Conservation (phyloP, 2,888 invertebrate species). For the Dastarcus helophoroides region DNA sequence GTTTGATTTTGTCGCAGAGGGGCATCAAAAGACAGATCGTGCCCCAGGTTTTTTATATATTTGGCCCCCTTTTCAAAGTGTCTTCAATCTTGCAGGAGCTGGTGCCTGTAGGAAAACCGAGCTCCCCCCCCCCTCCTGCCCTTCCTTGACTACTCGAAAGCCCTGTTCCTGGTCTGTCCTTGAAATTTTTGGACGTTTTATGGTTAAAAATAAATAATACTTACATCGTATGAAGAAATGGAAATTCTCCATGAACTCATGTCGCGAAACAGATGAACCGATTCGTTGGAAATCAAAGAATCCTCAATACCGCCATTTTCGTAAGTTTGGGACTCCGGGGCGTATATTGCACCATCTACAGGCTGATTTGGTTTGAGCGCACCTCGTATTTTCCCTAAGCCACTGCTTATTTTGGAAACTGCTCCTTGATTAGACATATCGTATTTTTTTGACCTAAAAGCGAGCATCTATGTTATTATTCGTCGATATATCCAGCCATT, state of each 20-base stretch:
- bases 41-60: too few species aligned
- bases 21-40: too few species aligned
- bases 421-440: conserved; percentile 19
- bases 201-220: conserved; percentile 5
- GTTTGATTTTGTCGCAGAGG: too few species aligned
- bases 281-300: conserved; percentile 38
- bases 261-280: conserved; percentile 39
- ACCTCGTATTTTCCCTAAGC: conserved; percentile 51
- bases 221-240: conserved; percentile 41
- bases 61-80: too few species aligned
- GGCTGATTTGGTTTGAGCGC: conserved; percentile 44
- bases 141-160: too few species aligned
- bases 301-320: conserved; percentile 30
- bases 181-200: too few species aligned
- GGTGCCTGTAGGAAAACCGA: too few species aligned
- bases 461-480: conserved; percentile 6
- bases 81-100: too few species aligned
- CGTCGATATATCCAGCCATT: too few species aligned
- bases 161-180: too few species aligned
- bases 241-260: conserved; percentile 56
- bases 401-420: conserved; percentile 41
- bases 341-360: conserved; percentile 37
- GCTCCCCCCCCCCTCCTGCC: too few species aligned
- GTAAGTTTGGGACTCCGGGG: conserved; percentile 25
- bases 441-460: conserved; percentile 24